These are phyloP conservation scores for Pseudopodoces humilis DNA, from an alignment of 2,113 vertebrate species.

Conservation along the genomic window DNA sequence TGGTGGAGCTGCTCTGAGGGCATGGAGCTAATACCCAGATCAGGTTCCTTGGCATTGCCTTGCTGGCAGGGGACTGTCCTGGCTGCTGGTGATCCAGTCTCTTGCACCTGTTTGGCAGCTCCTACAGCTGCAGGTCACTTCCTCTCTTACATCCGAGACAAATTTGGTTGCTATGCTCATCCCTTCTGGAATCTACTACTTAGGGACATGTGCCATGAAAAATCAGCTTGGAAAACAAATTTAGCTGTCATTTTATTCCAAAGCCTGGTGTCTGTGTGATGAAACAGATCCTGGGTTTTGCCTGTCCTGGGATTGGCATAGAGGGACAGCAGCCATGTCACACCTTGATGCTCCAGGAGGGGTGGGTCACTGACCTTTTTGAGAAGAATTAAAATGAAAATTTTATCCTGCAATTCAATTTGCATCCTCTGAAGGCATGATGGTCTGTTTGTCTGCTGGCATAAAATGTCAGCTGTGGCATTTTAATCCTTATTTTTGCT, in stretches of 20 bases:
- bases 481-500: background rate
- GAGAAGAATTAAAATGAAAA: background rate
- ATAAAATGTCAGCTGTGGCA: background rate
- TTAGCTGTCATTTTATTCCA: background rate
- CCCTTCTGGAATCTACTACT: background rate
- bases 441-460: background rate
- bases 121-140: conserved; percentile 3
- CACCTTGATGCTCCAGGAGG: background rate
- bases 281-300: background rate
- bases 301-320: rapidly evolving
- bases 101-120: conserved; percentile 45
- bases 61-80: background rate
- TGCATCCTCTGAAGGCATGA: background rate
- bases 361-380: background rate
- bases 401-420: background rate
- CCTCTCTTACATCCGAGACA: conserved; percentile 8
- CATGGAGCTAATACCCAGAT: background rate
- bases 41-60: background rate
- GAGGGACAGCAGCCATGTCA: background rate
- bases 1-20: background rate
- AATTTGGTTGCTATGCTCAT: background rate
- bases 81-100: background rate
- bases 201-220: background rate
- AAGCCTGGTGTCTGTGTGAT: background rate
- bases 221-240: background rate